These are phyloP conservation scores for Rotaria socialis DNA, from an alignment of 2,888 invertebrate genomes.

Conservation along the genomic window DNA sequence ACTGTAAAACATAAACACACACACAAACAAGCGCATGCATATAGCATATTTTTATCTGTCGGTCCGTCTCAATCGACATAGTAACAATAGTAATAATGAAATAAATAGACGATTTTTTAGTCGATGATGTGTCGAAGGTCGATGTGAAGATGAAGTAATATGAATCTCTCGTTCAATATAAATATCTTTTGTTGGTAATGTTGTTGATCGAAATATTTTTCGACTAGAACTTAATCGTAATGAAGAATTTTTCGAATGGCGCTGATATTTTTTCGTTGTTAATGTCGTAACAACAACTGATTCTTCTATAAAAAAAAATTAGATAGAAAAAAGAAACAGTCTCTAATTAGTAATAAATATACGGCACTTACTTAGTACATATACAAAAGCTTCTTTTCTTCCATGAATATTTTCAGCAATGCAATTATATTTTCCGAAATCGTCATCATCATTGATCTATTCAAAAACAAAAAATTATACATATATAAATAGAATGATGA, in stretches of 20 bases:
- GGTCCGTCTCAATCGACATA: background rate
- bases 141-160: background rate
- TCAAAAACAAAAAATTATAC: background rate
- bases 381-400: background rate
- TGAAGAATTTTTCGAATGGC: background rate
- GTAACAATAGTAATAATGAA: background rate
- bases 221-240: background rate
- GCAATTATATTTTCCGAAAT: constrained; percentile 28
- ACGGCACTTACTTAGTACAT: background rate
- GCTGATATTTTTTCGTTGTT: background rate
- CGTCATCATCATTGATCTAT: background rate
- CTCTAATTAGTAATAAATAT: too few relatives aligned
- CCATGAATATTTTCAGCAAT: constrained; percentile 29
- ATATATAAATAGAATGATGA: background rate
- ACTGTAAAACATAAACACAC: background rate
- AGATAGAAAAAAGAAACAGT: too few relatives aligned
- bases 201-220: background rate
- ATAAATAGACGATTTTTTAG: background rate
- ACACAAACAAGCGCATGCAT: background rate
- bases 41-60: background rate
- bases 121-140: background rate
- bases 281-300: background rate
- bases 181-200: background rate
- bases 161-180: background rate
- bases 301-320: background rate